These are phyloP conservation scores for Saturnia pavonia DNA, from an alignment of 2,888 invertebrate genomes.

Conservation along the genomic window DNA sequence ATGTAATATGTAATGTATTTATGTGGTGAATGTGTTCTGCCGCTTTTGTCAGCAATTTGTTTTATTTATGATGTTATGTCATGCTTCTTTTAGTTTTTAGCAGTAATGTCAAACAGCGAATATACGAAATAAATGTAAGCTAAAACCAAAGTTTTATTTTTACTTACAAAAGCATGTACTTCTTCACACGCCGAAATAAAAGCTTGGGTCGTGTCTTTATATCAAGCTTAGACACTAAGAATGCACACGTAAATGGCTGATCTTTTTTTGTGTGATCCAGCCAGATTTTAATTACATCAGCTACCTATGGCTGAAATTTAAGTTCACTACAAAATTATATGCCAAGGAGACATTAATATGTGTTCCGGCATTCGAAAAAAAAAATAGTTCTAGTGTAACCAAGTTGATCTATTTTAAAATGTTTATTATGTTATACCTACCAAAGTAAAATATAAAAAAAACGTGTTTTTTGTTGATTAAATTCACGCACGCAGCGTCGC, in stretches of 20 bases:
- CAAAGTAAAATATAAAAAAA: no score
- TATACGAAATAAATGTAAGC: constrained; percentile 61
- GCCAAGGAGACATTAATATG: no score
- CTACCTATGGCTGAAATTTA: no score
- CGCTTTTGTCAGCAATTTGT: constrained; percentile 17
- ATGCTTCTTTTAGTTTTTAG: constrained; percentile 56
- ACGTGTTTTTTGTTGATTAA: not conserved
- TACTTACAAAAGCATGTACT: constrained; percentile 10
- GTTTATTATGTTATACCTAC: no score
- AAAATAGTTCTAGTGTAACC: no score
- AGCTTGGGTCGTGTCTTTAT: not conserved
- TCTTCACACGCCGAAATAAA: not conserved
- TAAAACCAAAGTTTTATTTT: constrained; percentile 32
- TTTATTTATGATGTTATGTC: constrained; percentile 38
- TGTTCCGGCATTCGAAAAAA: no score
- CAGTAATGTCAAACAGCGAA: constrained; percentile 56
- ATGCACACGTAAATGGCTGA: no score
- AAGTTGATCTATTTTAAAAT: no score
- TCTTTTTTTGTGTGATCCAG: no score
- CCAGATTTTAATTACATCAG: no score
- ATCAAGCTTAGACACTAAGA: not conserved
- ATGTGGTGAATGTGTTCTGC: constrained; percentile 13
- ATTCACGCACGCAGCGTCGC: not conserved
- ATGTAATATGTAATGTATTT: constrained; percentile 19
- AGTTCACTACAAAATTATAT: no score